Conservation (phyloP, 2,113 vertebrate species). For the Haemorhous mexicanus region DNA sequence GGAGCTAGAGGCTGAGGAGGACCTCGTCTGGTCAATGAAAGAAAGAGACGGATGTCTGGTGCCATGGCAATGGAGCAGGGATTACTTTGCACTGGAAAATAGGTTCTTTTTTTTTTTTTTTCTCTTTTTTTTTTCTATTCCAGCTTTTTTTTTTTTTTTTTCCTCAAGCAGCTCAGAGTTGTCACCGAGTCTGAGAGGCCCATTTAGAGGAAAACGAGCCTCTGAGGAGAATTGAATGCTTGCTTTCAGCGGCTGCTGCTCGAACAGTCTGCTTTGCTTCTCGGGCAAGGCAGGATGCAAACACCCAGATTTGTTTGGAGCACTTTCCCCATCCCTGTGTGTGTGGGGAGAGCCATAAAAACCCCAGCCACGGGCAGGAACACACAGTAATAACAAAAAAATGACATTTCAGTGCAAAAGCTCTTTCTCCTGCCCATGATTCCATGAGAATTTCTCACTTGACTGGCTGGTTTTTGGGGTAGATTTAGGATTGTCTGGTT, state of each 20-base stretch:
- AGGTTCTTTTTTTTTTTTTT: conserved; percentile 57
- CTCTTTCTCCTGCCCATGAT: rapidly evolving
- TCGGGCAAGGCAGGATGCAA: conserved; percentile 62
- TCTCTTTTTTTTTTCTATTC: not conserved
- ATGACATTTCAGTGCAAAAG: not conserved
- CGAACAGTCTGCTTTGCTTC: conserved; percentile 65
- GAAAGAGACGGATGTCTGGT: conserved; percentile 87
- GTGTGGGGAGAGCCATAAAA: not conserved
- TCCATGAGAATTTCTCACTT: not conserved
- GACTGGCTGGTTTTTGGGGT: not conserved
- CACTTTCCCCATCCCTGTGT: not conserved
- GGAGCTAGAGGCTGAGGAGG: conserved; percentile 56
- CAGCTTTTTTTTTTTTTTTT: conserved; percentile 48
- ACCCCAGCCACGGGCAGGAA: not conserved
- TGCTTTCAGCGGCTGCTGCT: conserved; percentile 57
- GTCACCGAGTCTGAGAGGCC: conserved; percentile 70
- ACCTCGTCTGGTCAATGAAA: conserved; percentile 85
- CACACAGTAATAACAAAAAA: rapidly evolving
- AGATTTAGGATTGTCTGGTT: not conserved
- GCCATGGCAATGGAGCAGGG: conserved; percentile 87
- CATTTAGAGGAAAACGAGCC: conserved; percentile 68
- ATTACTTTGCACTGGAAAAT: conserved; percentile 87
- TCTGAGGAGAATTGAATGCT: conserved; percentile 57
- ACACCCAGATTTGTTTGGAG: conserved; percentile 49
- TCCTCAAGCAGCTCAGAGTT: conserved; percentile 70